These are phyloP conservation scores for Holacanthella duospinosa DNA, from an alignment of 2,888 invertebrate species.

Conservation along the genomic window DNA sequence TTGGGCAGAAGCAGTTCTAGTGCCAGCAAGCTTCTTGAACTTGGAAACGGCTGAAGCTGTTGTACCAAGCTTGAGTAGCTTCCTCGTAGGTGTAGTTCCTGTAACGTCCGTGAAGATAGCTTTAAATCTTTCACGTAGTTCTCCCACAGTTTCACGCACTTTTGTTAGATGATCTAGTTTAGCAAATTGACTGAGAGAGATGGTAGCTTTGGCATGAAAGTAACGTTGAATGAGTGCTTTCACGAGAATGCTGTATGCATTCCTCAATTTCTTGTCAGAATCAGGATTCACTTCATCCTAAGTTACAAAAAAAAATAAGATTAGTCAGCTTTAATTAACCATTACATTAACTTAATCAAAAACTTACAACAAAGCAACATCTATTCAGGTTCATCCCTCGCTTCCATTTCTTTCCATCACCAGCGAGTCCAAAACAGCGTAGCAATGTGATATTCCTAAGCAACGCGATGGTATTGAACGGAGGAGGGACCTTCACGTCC, in stretches of 20 bases:
- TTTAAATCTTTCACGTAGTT: not conserved
- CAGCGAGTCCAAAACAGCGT: not conserved
- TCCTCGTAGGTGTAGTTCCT: not conserved
- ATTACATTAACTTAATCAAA: not conserved
- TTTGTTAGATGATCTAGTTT: not conserved
- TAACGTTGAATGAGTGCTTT: not conserved
- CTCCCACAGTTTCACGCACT: not conserved
- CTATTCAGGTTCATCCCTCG: not conserved
- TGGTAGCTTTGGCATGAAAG: conserved; percentile 2
- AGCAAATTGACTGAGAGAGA: not conserved
- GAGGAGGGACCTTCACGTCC: not conserved
- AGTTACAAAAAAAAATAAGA: not conserved
- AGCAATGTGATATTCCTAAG: not conserved
- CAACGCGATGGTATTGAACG: not conserved
- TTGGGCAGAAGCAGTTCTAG: no score
- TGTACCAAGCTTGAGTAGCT: no score
- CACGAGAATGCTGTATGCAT: conserved; percentile 1
- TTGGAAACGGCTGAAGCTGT: no score
- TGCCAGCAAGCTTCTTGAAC: no score
- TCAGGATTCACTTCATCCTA: not conserved
- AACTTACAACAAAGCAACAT: not conserved
- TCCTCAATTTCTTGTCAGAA: not conserved
- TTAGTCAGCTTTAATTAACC: not conserved
- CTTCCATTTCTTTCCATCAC: not conserved
- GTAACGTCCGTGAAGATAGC: not conserved